Evolutionary conservation across 2,113 vertebrate genomes (phyloP).

Genomic region (Trinectes maculatus): DNA sequence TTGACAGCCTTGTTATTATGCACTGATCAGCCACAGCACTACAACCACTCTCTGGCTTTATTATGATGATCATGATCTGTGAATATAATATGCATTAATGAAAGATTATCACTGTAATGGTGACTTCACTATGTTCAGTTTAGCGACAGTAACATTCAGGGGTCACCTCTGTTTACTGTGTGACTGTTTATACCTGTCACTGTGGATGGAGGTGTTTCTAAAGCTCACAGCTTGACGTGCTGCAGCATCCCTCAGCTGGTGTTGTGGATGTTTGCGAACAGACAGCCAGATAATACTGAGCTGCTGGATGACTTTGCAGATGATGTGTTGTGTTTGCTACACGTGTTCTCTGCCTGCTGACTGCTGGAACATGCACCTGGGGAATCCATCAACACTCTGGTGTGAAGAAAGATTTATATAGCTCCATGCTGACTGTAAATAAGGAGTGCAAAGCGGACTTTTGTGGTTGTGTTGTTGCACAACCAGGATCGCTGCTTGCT

Average conservation of each 20-base stretch:
- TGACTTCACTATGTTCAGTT: too few species aligned
- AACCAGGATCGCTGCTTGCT: conserved; percentile 24
- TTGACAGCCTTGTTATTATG: background rate
- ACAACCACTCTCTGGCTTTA: background rate
- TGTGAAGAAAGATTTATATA: conserved; percentile 46
- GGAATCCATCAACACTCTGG: conserved; percentile 58
- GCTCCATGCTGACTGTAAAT: conserved; percentile 65
- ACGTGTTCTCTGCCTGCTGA: conserved; percentile 50
- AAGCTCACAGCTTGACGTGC: conserved; percentile 61
- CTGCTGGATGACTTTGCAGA: conserved; percentile 53
- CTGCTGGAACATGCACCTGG: conserved; percentile 51
- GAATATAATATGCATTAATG: background rate
- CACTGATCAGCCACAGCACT: background rate
- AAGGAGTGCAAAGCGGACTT: conserved; percentile 58
- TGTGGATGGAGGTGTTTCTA: conserved; percentile 64
- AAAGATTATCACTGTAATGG: background rate
- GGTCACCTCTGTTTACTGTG: conserved; percentile 69
- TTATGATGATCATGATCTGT: background rate
- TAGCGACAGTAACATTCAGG: conserved; percentile 51
- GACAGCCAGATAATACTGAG: conserved; percentile 47
- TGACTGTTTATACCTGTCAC: conserved; percentile 57
- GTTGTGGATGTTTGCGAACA: conserved; percentile 58
- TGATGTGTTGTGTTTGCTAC: conserved; percentile 48
- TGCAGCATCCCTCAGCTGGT: conserved; percentile 56
- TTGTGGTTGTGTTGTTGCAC: conserved; percentile 45